Conservation (phyloP, 2,888 invertebrate genomes). For the Brachylomia viminalis region DNA sequence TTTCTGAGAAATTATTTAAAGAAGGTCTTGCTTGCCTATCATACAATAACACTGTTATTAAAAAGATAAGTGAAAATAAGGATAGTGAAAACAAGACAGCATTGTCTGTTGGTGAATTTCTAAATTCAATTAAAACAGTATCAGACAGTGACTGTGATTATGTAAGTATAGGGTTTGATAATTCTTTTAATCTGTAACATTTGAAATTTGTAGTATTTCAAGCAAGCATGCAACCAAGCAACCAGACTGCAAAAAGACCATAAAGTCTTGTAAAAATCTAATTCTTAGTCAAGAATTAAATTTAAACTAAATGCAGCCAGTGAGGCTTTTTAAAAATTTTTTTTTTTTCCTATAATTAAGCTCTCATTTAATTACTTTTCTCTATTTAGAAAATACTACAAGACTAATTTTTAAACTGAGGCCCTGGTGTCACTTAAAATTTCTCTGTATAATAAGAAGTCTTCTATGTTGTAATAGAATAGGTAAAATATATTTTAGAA, state of each 20-base stretch:
- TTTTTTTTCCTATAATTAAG: too few species aligned
- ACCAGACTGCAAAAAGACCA: neutral
- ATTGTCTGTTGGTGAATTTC: conserved; percentile 73
- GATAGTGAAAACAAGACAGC: conserved; percentile 55
- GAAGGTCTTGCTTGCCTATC: conserved; percentile 54
- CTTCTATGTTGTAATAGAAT: neutral
- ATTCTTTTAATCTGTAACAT: neutral
- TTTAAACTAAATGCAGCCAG: neutral
- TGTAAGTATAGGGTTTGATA: conserved; percentile 57
- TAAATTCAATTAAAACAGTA: conserved; percentile 74
- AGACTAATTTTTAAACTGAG: neutral
- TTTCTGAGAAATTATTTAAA: conserved; percentile 58
- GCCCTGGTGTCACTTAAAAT: too few species aligned
- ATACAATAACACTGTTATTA: conserved; percentile 72
- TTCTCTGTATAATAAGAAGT: neutral
- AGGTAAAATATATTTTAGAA: neutral
- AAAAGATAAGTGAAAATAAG: conserved; percentile 62
- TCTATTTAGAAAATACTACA: neutral
- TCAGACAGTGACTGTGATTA: conserved; percentile 66
- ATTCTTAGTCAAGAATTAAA: neutral
- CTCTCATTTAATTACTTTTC: too few species aligned
- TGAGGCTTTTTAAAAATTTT: neutral
- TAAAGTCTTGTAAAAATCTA: neutral
- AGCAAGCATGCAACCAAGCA: neutral
- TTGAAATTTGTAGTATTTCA: conserved; percentile 9